Percentiles rank a stretch among this genome's conserved stretches.
These are phyloP conservation scores for Atta colombica DNA, from an alignment of 1,140 invertebrate genomes.

Conservation along the genomic window DNA sequence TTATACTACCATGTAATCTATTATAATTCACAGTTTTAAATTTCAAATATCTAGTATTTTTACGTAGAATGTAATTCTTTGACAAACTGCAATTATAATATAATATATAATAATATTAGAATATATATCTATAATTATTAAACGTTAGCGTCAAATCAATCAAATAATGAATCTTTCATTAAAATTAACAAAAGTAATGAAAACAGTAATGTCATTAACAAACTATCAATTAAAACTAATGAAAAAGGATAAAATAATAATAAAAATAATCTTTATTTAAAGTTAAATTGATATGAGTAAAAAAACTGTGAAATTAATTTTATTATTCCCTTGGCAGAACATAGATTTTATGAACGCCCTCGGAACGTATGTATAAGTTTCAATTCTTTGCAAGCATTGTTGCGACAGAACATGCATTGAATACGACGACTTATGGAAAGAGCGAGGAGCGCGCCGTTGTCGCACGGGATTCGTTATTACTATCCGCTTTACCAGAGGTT, in stretches of 20 bases:
- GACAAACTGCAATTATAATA: background rate
- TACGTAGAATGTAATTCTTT: background rate
- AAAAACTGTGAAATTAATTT: background rate
- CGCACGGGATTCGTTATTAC: constrained; percentile 68
- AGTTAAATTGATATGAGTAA: background rate
- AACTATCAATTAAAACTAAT: constrained; percentile 1
- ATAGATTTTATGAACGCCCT: background rate
- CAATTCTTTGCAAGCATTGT: background rate
- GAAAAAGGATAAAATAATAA: background rate
- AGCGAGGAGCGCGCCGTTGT: constrained; percentile 15
- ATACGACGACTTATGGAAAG: background rate
- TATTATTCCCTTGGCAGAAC: background rate
- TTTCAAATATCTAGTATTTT: background rate
- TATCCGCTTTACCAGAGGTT: constrained; percentile 25
- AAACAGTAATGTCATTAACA: background rate
- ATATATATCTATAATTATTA: background rate
- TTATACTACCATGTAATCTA: background rate
- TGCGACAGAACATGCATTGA: background rate
- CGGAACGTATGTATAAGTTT: background rate
- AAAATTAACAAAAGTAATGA: background rate
- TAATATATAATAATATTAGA: background rate
- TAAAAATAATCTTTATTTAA: background rate
- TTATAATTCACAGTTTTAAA: background rate
- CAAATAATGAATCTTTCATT: background rate
- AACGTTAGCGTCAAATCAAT: background rate